Evolutionary conservation across 2,113 vertebrate species (phyloP).

Genomic region (Salvelinus sp.): DNA sequence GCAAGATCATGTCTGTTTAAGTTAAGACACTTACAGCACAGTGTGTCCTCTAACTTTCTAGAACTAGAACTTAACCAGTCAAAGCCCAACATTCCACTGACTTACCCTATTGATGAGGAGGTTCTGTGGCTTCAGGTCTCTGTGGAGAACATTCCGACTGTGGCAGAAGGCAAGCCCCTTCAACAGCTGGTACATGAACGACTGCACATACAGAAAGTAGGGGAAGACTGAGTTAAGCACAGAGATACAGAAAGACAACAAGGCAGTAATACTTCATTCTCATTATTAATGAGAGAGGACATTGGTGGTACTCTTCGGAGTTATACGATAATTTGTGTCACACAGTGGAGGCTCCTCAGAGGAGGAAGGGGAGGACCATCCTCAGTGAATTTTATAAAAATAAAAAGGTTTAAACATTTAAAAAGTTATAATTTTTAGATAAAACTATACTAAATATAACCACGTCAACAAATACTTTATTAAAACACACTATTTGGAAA

Average conservation of each 20-base stretch:
- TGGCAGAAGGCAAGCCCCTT: constrained; percentile 97
- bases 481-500: no score
- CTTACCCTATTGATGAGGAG: constrained; percentile 95
- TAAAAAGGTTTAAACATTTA: no score
- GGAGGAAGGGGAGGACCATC: no score
- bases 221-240: neutral
- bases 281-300: neutral
- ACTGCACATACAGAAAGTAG: constrained; percentile 68
- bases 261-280: neutral
- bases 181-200: constrained; percentile 96
- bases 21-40: neutral
- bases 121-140: constrained; percentile 96
- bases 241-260: neutral
- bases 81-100: neutral
- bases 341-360: no score
- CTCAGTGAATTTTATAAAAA: no score
- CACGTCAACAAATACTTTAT: no score
- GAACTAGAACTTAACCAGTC: neutral
- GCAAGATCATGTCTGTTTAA: no score
- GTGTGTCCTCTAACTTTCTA: neutral
- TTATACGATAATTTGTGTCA: neutral
- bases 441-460: no score
- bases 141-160: constrained; percentile 93
- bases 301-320: neutral
- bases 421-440: no score